Percentiles rank a stretch among this genome's conserved stretches.
phyloP scores from a whole-genome alignment of 2,113 vertebrate genomes.

The Noctilio leporinus region DNA sequence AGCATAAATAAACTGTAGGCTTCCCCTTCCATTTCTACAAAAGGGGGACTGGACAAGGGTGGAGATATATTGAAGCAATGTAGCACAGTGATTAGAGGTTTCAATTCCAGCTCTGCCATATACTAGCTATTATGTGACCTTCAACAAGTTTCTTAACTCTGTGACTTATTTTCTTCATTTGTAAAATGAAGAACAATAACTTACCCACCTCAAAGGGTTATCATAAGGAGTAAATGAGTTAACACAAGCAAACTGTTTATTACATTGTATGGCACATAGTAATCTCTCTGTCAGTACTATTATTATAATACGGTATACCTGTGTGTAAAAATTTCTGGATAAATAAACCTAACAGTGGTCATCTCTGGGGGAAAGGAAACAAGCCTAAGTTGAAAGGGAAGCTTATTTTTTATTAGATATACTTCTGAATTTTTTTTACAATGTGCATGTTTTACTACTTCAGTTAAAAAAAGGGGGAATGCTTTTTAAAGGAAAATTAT shows the following conservation, averaged over 20 bases:
- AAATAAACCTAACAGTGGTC: not conserved
- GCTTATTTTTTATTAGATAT: not conserved
- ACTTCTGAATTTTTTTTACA: not conserved
- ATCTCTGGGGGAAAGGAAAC: not conserved
- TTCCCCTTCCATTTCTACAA: not conserved
- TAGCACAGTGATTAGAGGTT: not conserved
- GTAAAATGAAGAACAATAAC: not conserved
- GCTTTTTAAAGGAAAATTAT: not conserved
- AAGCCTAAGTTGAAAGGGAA: not conserved
- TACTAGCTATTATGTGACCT: not conserved
- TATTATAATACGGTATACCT: not conserved
- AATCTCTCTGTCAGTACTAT: not conserved
- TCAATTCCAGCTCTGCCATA: not conserved
- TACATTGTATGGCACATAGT: not conserved
- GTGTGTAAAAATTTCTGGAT: not conserved
- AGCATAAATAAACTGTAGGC: not conserved
- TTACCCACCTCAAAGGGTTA: not conserved
- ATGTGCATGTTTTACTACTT: not conserved
- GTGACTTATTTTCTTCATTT: conserved; percentile 9
- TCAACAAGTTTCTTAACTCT: not conserved
- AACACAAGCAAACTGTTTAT: conserved; percentile 10
- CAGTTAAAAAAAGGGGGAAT: not conserved
- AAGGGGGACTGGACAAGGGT: not conserved
- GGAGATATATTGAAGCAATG: not conserved
- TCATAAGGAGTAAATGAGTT: not conserved